Conservation (phyloP, 2,797 vertebrate species). For the Serranus cabrilla region DNA sequence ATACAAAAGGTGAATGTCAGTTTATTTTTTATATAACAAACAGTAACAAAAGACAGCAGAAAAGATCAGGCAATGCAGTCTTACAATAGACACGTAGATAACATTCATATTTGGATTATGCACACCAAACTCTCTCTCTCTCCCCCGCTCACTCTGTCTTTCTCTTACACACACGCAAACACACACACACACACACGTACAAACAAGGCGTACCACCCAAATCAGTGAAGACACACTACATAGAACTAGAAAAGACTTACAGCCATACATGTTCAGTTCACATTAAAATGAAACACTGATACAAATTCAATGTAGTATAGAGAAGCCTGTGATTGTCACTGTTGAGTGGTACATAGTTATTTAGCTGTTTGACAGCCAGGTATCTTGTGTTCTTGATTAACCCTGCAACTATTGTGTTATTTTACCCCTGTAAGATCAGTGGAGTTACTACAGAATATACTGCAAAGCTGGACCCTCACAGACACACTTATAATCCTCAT, state of each 20-base stretch:
- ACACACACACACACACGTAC: conserved; percentile 13
- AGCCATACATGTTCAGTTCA: conserved; percentile 54
- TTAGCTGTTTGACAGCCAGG: conserved; percentile 82
- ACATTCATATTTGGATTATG: conserved; percentile 77
- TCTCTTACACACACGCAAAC: neutral
- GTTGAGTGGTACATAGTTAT: conserved; percentile 70
- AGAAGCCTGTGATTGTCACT: conserved; percentile 81
- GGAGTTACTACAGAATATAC: conserved; percentile 52
- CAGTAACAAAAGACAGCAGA: conserved; percentile 81
- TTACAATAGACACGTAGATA: conserved; percentile 64
- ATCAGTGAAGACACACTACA: conserved; percentile 53
- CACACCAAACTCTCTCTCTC: conserved; percentile 35
- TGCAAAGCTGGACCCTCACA: conserved; percentile 58
- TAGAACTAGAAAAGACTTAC: conserved; percentile 51
- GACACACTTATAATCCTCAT: conserved; percentile 21
- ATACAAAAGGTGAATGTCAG: conserved; percentile 50
- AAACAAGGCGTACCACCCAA: conserved; percentile 30
- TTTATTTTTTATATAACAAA: conserved; percentile 82
- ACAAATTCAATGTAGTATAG: conserved; percentile 58
- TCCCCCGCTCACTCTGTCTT: neutral
- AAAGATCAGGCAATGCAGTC: conserved; percentile 75
- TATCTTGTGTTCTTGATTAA: conserved; percentile 57
- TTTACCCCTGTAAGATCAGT: conserved; percentile 61
- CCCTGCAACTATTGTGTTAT: conserved; percentile 56
- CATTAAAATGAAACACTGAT: conserved; percentile 62